Base-by-base conservation (phyloP, 2,888 invertebrate species). In the Hoplodrina blanda region DNA sequence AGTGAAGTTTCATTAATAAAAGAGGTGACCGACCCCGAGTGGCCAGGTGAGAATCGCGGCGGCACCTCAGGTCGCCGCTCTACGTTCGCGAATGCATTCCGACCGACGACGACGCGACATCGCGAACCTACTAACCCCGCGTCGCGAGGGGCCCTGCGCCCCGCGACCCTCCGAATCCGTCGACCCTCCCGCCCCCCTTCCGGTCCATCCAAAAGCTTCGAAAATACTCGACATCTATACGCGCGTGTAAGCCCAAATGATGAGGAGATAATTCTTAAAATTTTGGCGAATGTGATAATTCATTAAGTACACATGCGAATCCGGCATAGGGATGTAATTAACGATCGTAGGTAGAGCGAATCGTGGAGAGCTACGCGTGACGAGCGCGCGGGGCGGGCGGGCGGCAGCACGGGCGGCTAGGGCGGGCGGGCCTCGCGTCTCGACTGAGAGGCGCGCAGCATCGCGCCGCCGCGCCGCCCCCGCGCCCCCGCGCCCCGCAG, bases 381-480 rank as follows among this genome's bases (percentile, higher is more conserved):
- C 84, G 91, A 89, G 89, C 87, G 91, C 91, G 92, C 90, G 94
- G 94, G 93, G 91, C 90, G 93, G 93, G 93, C 92, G 94, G 93
- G 92, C 89, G 90, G 88, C 87, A 88, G 85, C 89, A 89, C 93
- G 92, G 90, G 92, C 95, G 95, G 96, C 94, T 93, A 95, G 96
- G 96, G 95, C 96, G 96, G 95, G 96, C 96, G 96, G 95, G 93
- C 92, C 93, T 94, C 95, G 95, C 95, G 95, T 94, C 97, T 97
- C 97, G 96, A 97, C 97, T 97, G 97, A 97, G 96, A 96, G 96
- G 96, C 96, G 95, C 96, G 94, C 96, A 96, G 96, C 96, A 96
- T 96, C 97, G 96, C 95, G 94, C 94, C 96, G 96, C 95, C 96
- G 96, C 95, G 95, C 95, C 96, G 93, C 95, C 92, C 95, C 93